phyloP scores from a whole-genome alignment of 2,888 invertebrate genomes.

The Microplitis deprimator region DNA sequence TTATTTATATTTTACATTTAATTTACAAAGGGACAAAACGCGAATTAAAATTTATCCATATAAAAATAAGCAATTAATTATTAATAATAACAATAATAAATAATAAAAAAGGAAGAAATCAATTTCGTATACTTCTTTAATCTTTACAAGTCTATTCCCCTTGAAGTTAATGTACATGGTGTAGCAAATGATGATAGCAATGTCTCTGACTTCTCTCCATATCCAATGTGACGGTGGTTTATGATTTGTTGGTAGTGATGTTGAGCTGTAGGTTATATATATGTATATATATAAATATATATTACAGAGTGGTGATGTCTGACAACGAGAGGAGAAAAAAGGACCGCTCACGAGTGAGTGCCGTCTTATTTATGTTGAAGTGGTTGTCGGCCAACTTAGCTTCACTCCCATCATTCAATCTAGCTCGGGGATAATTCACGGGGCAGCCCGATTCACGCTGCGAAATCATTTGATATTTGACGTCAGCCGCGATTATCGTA shows the following conservation, averaged over 20 bases:
- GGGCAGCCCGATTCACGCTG: conserved; percentile 66
- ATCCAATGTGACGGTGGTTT: not conserved
- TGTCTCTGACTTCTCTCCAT: not conserved
- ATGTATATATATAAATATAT: not conserved
- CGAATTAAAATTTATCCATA: too few species aligned
- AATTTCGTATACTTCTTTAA: conserved; percentile 7
- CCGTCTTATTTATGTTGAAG: conserved; percentile 66
- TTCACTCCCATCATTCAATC: conserved; percentile 65
- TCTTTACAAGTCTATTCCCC: not conserved
- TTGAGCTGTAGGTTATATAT: not conserved
- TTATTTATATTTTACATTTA: too few species aligned
- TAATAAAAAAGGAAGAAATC: not conserved
- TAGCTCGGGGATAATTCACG: conserved; percentile 61
- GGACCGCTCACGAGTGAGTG: conserved; percentile 41
- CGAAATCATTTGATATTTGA: conserved; percentile 68
- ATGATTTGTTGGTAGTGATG: not conserved
- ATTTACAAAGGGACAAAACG: too few species aligned
- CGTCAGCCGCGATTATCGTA: conserved; percentile 66
- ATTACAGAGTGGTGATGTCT: not conserved
- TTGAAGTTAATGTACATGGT: not conserved
- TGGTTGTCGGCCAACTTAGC: conserved; percentile 67
- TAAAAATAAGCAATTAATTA: not conserved
- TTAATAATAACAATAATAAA: not conserved
- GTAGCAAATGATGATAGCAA: not conserved
- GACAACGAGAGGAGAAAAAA: conserved; percentile 29